Evolutionary conservation across 2,797 vertebrate species (phyloP).

Genomic region (Pseudotriccus pelzelni): DNA sequence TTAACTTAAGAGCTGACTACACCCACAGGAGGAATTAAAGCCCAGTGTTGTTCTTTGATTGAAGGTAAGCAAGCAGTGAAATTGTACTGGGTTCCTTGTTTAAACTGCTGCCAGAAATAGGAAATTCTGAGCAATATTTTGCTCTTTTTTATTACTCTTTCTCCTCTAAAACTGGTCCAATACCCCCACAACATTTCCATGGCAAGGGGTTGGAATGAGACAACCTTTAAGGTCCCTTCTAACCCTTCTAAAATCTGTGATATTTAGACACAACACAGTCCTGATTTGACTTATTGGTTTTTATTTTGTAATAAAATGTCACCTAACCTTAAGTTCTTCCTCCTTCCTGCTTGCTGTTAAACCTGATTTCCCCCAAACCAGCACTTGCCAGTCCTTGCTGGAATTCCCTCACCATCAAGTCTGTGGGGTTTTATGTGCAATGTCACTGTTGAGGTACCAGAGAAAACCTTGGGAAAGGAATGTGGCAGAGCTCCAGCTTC

Average conservation of each 20-base stretch:
- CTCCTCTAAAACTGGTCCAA: background rate
- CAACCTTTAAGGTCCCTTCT: background rate
- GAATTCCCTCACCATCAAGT: background rate
- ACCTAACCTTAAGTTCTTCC: background rate
- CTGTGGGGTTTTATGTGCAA: background rate
- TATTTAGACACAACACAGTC: background rate
- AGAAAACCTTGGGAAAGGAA: background rate
- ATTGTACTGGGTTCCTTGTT: background rate
- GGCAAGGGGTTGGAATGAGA: background rate
- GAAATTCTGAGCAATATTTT: background rate
- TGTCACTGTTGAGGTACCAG: background rate
- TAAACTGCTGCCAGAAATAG: background rate
- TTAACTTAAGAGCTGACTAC: conserved; percentile 6
- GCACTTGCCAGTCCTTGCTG: background rate
- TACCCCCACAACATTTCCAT: background rate
- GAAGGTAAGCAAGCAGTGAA: conserved; percentile 19
- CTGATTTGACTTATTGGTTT: background rate
- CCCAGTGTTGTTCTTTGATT: background rate
- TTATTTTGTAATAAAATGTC: background rate
- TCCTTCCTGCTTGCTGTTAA: background rate
- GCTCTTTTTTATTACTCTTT: background rate
- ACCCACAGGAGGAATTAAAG: conserved; percentile 32
- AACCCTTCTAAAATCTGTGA: background rate
- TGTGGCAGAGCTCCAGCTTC: background rate
- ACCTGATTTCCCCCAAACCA: background rate